Evolutionary conservation across 2,888 invertebrate genomes (phyloP), one percentile per base, ranked within the genome.

Genomic region (Acanthococcus lagerstroemiae): DNA sequence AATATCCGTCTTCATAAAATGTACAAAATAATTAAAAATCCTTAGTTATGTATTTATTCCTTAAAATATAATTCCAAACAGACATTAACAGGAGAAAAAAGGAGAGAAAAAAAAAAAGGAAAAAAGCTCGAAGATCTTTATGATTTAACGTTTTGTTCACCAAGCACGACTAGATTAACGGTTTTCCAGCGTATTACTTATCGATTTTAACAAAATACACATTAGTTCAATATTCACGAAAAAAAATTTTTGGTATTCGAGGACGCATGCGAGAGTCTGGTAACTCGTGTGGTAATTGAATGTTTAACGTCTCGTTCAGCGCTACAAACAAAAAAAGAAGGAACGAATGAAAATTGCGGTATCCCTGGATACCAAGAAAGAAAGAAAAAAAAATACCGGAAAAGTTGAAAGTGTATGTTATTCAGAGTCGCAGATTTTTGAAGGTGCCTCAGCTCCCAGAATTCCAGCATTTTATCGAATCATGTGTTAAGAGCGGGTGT

Each of bases 151-250:
- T 63, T 54, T 52, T 52, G 21, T 52, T 52, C 63, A 63, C 54
- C 52, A 63, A 63, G 63, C 63, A 63, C 52, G 63, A 63, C 63
- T 63, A 63, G 63, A 63, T 54, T 63, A 63, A 63, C 54, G 37
- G 52, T 63, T 63, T 52, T 52, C 15, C 22, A 52, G 63, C 63
- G 52, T 63, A 63, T 63, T 63, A 52, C 21, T 52, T 54, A 19
- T 48, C 63, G 37, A 9, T 52, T 63, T 37, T 54, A 63, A 63
- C 63, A 54, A 63, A 52, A n/a, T n/a, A n/a, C n/a, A n/a, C n/a
- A n/a, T n/a, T 21, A 52, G 1, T 52, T 46, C 58, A 56, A 37
- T 56, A 58, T 58, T 26, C 12, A 63, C 30, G 63, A 54, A n/a
- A 54, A 63, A 63, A 63, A 63, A 52, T 37, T 63, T 54, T 25